A percentile compares a stretch with the other conserved stretches of the same genome.
Evolutionary conservation across 2,888 invertebrate genomes (phyloP).

Genomic region (Dendrolimus pini): DNA sequence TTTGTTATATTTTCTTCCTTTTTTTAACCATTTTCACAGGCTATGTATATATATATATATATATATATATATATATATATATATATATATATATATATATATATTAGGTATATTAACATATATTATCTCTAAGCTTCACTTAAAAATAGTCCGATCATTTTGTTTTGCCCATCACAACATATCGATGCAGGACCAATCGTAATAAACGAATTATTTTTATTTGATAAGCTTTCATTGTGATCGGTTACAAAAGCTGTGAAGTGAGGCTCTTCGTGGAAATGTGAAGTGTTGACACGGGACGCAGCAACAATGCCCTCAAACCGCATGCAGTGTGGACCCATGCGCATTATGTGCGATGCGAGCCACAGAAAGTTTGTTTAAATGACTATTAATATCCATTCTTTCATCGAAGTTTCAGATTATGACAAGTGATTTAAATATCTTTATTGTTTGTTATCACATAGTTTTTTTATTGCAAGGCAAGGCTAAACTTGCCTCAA

Average conservation of each 20-base stretch:
- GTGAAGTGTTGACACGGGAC: constrained; percentile 61
- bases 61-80: no score
- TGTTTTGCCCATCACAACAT: no score
- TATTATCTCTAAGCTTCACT: no score
- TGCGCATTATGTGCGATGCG: constrained; percentile 56
- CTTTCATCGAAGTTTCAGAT: background rate
- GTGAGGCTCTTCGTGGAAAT: constrained; percentile 62
- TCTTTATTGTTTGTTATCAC: constrained; percentile 15
- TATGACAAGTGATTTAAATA: constrained; percentile 1
- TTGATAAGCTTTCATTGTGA: constrained; percentile 26
- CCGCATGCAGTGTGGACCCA: constrained; percentile 33
- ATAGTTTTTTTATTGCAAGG: constrained; percentile 3
- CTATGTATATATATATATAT: no score
- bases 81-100: no score
- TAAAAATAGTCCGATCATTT: no score
- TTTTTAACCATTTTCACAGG: no score
- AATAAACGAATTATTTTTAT: constrained; percentile 31
- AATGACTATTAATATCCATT: constrained; percentile 41
- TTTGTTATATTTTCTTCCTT: no score
- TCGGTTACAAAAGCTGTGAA: constrained; percentile 38
- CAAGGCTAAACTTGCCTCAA: no score
- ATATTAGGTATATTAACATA: no score
- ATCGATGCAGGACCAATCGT: background rate
- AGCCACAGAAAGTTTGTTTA: constrained; percentile 47
- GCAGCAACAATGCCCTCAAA: constrained; percentile 60